Conservation (phyloP, 1,140 invertebrate genomes). For the Cyclina sinensis region DNA sequence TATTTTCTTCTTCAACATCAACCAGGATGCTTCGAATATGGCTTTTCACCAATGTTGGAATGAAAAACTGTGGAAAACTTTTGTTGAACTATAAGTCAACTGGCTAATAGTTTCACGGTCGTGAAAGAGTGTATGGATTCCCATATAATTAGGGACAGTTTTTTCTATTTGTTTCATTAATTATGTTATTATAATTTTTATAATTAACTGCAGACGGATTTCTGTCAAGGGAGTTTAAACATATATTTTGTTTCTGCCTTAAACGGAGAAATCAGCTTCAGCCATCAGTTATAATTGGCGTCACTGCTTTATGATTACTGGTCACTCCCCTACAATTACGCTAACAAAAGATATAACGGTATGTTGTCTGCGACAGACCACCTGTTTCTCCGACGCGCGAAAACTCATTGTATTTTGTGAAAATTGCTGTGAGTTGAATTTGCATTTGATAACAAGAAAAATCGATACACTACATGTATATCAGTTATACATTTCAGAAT, state of each 20-base stretch:
- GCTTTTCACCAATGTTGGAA: too few relatives aligned
- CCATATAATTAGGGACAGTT: neutral
- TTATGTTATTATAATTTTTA: neutral
- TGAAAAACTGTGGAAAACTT: too few relatives aligned
- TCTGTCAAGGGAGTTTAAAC: constrained; percentile 11
- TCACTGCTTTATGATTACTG: neutral
- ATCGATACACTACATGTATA: too few relatives aligned
- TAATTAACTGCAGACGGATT: constrained; percentile 5
- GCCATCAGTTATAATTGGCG: neutral
- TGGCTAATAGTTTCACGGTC: too few relatives aligned
- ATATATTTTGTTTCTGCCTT: neutral
- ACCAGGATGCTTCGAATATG: too few relatives aligned
- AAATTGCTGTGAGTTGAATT: neutral
- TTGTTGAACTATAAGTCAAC: too few relatives aligned
- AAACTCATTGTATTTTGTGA: neutral
- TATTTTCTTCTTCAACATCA: too few relatives aligned
- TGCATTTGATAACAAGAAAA: too few relatives aligned
- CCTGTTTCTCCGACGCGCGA: constrained; percentile 15
- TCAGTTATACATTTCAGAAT: too few relatives aligned
- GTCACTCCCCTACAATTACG: constrained; percentile 4
- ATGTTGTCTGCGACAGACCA: neutral
- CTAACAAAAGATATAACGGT: constrained; percentile 34
- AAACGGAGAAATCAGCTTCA: neutral
- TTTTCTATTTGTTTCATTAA: constrained; percentile 10
- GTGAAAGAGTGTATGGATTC: too few relatives aligned